phyloP scores from a whole-genome alignment of 2,113 vertebrate species.

The Taxidea taxus region DNA sequence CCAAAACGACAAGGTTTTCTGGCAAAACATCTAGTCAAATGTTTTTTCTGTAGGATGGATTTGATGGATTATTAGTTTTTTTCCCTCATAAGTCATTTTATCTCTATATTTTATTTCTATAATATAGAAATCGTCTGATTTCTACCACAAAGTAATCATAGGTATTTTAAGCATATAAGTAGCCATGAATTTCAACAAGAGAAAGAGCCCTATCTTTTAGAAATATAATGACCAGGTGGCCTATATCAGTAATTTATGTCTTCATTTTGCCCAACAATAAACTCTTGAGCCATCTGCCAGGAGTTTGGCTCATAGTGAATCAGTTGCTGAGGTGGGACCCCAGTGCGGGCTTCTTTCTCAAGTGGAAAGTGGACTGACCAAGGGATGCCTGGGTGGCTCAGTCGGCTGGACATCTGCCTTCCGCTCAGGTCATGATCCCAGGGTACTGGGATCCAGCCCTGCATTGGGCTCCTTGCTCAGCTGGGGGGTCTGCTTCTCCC shows the following conservation, averaged over 20 bases:
- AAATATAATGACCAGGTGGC: background rate
- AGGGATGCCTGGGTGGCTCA: background rate
- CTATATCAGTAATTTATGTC: background rate
- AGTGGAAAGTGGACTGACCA: background rate
- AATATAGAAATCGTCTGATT: slow-evolving; percentile 3
- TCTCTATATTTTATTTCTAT: too few relatives aligned
- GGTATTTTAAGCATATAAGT: slow-evolving; percentile 13
- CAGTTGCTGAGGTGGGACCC: background rate
- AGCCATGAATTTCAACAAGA: background rate
- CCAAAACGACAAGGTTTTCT: background rate
- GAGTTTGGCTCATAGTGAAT: background rate
- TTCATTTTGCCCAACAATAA: slow-evolving; percentile 5
- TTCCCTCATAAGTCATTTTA: background rate
- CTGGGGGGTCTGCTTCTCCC: too few relatives aligned
- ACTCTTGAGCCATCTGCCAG: background rate
- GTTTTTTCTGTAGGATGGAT: background rate
- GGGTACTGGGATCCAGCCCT: too few relatives aligned
- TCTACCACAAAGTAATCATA: background rate
- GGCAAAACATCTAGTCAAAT: background rate
- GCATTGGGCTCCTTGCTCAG: too few relatives aligned
- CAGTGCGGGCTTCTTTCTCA: background rate
- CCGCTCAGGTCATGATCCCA: too few relatives aligned
- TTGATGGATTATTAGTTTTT: slow-evolving; percentile 14
- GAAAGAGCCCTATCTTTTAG: background rate
- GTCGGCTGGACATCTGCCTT: too few relatives aligned